Conservation (phyloP, 2,888 invertebrate genomes). For the Nemotelus pantherinus region DNA sequence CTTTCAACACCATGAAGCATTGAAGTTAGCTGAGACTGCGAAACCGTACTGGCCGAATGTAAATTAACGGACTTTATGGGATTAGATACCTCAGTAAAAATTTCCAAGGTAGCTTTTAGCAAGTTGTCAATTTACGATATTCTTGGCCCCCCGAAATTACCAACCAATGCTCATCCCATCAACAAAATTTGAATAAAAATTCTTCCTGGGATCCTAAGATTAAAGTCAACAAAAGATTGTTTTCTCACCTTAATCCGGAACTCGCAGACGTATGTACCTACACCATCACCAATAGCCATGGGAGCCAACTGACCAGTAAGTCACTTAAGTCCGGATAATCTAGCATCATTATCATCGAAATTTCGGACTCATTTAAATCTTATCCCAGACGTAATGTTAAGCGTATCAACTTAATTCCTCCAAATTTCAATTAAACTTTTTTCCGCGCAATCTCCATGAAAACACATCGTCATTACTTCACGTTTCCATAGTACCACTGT, state of each 20-base stretch:
- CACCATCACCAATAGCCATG: slow-evolving; percentile 13
- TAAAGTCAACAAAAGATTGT: slow-evolving; percentile 28
- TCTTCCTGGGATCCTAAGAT: neutral
- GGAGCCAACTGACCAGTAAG: slow-evolving; percentile 30
- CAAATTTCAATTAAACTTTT: slow-evolving; percentile 39
- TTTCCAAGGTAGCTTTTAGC: too few relatives aligned
- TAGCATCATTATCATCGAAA: neutral
- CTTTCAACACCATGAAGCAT: too few relatives aligned
- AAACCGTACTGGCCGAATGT: too few relatives aligned
- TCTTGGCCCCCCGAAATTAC: too few relatives aligned
- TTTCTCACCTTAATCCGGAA: slow-evolving; percentile 17
- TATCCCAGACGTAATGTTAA: slow-evolving; percentile 19
- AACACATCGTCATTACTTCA: slow-evolving; percentile 36
- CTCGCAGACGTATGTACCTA: neutral
- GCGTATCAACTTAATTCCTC: slow-evolving; percentile 41
- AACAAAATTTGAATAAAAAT: too few relatives aligned
- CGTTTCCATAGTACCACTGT: slow-evolving; percentile 17
- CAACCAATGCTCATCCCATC: too few relatives aligned
- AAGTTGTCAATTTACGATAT: too few relatives aligned
- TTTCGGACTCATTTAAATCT: slow-evolving; percentile 2
- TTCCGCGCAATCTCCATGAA: slow-evolving; percentile 19
- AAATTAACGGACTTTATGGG: too few relatives aligned
- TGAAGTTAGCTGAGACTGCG: too few relatives aligned
- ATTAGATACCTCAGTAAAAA: too few relatives aligned
- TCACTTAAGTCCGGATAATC: slow-evolving; percentile 32